Conservation (phyloP, 2,888 invertebrate genomes). For the Pachydiplax longipennis region DNA sequence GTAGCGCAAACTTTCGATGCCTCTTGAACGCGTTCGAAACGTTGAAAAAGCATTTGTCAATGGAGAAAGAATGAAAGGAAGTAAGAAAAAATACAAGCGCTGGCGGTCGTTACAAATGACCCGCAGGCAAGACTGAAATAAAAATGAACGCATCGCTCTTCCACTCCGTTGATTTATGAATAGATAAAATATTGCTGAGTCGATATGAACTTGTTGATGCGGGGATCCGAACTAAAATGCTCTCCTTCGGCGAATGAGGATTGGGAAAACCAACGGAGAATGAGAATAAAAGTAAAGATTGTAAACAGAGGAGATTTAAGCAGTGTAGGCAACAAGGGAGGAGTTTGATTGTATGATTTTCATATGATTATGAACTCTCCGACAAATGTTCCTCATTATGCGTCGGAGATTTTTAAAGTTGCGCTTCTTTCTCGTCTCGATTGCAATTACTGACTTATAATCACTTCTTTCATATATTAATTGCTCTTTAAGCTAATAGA, state of each 20-base stretch:
- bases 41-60: not conserved
- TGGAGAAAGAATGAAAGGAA: not conserved
- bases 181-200: not conserved
- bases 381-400: no score
- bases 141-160: not conserved
- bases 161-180: not conserved
- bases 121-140: not conserved
- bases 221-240: not conserved
- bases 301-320: no score
- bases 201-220: not conserved
- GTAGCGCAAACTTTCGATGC: not conserved
- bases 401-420: no score
- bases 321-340: no score
- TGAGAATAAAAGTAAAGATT: no score
- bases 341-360: no score
- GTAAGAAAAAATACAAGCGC: not conserved
- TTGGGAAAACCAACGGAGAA: no score
- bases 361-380: no score
- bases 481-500: no score
- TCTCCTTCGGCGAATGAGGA: not conserved
- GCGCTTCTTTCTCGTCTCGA: no score
- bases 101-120: not conserved
- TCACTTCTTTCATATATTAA: no score
- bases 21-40: not conserved
- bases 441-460: no score